Percentiles rank a stretch among this genome's conserved stretches.
Evolutionary conservation across 1,140 invertebrate species (phyloP).

Genomic region (Drosophila jambulina): DNA sequence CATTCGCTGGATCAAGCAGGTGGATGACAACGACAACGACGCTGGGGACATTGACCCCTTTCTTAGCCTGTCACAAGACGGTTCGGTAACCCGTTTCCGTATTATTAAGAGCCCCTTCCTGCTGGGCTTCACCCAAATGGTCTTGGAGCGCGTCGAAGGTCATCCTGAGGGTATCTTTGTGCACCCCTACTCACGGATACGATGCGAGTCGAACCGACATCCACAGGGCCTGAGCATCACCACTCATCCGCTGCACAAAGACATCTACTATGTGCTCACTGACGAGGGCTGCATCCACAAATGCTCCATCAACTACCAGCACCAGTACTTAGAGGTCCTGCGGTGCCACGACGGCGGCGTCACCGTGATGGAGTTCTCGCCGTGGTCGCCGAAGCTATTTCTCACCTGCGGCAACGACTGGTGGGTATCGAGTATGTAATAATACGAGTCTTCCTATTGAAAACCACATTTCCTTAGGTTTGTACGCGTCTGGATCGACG

Average conservation of each 20-base stretch:
- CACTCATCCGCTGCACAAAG: constrained; percentile 88
- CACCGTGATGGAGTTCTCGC: constrained; percentile 91
- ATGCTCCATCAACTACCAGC: constrained; percentile 89
- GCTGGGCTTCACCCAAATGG: constrained; percentile 87
- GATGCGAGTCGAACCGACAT: constrained; percentile 73
- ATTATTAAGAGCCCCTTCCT: constrained; percentile 81
- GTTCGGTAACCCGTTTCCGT: constrained; percentile 86
- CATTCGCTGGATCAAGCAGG: constrained; percentile 86
- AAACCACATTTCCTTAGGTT: constrained; percentile 67
- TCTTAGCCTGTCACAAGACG: constrained; percentile 87
- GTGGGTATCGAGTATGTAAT: constrained; percentile 72
- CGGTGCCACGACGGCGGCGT: constrained; percentile 92
- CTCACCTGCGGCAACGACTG: constrained; percentile 94
- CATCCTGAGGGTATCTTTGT: constrained; percentile 86
- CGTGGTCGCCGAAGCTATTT: constrained; percentile 91
- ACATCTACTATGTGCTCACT: constrained; percentile 92
- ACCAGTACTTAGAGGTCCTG: constrained; percentile 90
- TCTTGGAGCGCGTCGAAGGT: constrained; percentile 88
- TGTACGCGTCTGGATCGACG: constrained; percentile 91
- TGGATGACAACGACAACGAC: constrained; percentile 67
- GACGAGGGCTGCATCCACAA: constrained; percentile 93
- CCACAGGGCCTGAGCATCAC: constrained; percentile 88
- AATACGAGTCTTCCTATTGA: neutral
- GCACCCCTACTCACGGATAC: constrained; percentile 10
- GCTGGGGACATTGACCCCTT: constrained; percentile 85